These are phyloP conservation scores for Mesoligia furuncula DNA, from an alignment of 2,888 invertebrate species.

Conservation along the genomic window DNA sequence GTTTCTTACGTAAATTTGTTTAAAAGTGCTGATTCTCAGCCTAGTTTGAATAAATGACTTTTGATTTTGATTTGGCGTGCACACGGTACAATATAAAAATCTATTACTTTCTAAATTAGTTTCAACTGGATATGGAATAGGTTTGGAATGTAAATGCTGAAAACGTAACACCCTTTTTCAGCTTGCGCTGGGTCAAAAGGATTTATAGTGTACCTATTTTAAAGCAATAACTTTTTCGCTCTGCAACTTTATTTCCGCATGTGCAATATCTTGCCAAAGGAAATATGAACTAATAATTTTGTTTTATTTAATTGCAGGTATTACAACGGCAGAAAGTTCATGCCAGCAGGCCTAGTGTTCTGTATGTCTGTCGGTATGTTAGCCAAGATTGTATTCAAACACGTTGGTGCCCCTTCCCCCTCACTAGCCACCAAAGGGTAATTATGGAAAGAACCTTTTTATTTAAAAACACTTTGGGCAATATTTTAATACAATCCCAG, in stretches of 20 bases:
- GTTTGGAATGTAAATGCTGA: neutral
- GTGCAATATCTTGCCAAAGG: neutral
- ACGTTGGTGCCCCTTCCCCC: conserved; percentile 79
- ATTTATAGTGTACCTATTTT: neutral
- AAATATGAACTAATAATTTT: neutral
- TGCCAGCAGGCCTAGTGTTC: conserved; percentile 98
- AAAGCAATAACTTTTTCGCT: neutral
- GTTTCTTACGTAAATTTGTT: neutral
- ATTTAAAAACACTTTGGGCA: conserved; percentile 14
- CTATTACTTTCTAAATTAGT: neutral
- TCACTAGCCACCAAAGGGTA: conserved; percentile 67
- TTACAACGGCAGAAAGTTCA: conserved; percentile 96
- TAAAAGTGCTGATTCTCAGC: neutral
- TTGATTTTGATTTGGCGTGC: neutral
- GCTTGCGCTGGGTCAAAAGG: neutral
- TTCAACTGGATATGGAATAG: neutral
- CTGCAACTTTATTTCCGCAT: conserved; percentile 1
- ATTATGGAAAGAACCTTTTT: conserved; percentile 44
- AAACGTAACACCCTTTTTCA: neutral
- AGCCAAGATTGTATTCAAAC: conserved; percentile 87
- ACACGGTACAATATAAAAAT: neutral
- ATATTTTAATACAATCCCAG: neutral
- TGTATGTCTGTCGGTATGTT: conserved; percentile 92
- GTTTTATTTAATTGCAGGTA: conserved; percentile 84
- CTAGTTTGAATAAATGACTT: neutral